Evolutionary conservation across 2,888 invertebrate genomes (phyloP).

Genomic region (Drosophila robusta): DNA sequence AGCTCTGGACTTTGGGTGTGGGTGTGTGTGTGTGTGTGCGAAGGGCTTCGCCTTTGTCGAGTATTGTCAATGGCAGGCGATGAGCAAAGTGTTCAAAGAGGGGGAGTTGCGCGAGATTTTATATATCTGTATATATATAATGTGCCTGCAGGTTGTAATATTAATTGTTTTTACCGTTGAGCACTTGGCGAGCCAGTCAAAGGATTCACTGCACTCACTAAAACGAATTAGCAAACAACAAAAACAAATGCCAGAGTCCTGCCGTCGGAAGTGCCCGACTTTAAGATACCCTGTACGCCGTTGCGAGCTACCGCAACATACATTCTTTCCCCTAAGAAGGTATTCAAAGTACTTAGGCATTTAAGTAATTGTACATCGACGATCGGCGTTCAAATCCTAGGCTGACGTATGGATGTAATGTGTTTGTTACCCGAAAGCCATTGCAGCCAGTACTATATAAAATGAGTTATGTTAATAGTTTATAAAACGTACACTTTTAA

Average conservation of each 20-base stretch:
- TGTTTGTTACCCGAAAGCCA: too few relatives aligned
- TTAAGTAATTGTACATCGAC: too few relatives aligned
- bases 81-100: slow-evolving; percentile 37
- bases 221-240: slow-evolving; percentile 15
- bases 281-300: not conserved
- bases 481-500: too few relatives aligned
- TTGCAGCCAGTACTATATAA: too few relatives aligned
- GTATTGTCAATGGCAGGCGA: slow-evolving; percentile 75
- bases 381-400: too few relatives aligned
- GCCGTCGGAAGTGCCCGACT: not conserved
- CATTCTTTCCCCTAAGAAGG: too few relatives aligned
- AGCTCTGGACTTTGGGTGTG: not conserved
- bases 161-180: slow-evolving; percentile 73
- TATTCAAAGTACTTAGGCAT: too few relatives aligned
- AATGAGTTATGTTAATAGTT: too few relatives aligned
- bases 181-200: slow-evolving; percentile 52
- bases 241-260: slow-evolving; percentile 9
- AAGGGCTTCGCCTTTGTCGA: slow-evolving; percentile 30
- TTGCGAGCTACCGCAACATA: too few relatives aligned
- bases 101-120: slow-evolving; percentile 3
- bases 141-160: slow-evolving; percentile 79
- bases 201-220: slow-evolving; percentile 38
- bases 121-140: slow-evolving; percentile 39
- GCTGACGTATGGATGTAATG: too few relatives aligned
- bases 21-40: not conserved